These are phyloP conservation scores for Gortyna flavago DNA, from an alignment of 2,888 invertebrate species.

Conservation along the genomic window DNA sequence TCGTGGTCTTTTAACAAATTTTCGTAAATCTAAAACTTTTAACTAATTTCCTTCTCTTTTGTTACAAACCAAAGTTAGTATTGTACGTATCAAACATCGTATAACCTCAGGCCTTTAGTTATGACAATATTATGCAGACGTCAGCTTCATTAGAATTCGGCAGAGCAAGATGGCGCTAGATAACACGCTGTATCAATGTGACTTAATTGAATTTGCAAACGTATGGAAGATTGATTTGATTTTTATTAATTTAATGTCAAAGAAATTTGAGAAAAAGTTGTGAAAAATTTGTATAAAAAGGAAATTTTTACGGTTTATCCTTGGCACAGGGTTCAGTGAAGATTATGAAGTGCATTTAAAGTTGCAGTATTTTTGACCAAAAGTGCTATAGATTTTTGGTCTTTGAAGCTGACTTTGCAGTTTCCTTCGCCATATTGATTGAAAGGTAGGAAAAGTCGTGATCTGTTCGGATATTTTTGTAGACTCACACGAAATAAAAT, in stretches of 20 bases:
- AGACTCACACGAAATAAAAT: background rate
- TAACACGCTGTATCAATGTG: conserved; percentile 72
- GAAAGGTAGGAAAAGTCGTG: background rate
- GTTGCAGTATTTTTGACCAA: background rate
- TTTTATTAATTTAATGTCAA: background rate
- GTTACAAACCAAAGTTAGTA: conserved; percentile 24
- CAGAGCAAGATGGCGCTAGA: conserved; percentile 77
- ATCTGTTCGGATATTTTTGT: background rate
- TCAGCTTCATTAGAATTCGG: conserved; percentile 81
- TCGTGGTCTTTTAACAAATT: background rate
- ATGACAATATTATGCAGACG: conserved; percentile 77
- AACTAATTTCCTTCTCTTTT: conserved; percentile 14
- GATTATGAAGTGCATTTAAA: background rate
- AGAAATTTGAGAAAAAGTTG: background rate
- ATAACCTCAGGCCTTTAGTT: conserved; percentile 55
- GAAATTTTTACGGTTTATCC: background rate
- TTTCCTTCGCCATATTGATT: background rate
- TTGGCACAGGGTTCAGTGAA: background rate
- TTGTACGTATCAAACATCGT: conserved; percentile 27
- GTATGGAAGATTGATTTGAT: conserved; percentile 22
- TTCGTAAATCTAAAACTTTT: background rate
- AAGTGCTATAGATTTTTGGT: background rate
- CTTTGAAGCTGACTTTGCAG: background rate
- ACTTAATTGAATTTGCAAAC: conserved; percentile 63
- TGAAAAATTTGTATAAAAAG: background rate